A percentile compares a stretch with the other conserved stretches of the same genome.
Evolutionary conservation across 2,888 invertebrate genomes (phyloP).

Genomic region (Autographa pulchrina): DNA sequence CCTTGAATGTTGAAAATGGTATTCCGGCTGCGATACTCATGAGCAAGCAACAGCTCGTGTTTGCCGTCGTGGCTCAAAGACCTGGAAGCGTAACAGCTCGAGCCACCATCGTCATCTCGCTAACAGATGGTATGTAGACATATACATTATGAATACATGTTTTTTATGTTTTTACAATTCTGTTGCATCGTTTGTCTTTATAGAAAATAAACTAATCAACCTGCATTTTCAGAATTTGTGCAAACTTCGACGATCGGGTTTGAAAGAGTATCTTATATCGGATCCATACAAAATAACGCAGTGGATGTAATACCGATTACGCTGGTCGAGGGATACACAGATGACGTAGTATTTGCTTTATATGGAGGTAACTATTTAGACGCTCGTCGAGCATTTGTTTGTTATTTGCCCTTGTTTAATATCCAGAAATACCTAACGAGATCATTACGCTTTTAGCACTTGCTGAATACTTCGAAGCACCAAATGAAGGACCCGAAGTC

Average conservation of each 20-base stretch:
- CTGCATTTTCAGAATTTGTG: conserved; percentile 17
- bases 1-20: too few relatives aligned
- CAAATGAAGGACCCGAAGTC: conserved; percentile 33
- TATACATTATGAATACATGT: too few relatives aligned
- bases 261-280: conserved; percentile 40
- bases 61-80: too few relatives aligned
- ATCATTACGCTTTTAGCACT: conserved; percentile 45
- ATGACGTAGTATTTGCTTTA: conserved; percentile 51
- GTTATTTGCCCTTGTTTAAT: not conserved
- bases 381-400: not conserved
- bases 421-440: not conserved
- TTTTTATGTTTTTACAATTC: too few relatives aligned
- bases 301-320: conserved; percentile 53
- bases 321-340: conserved; percentile 57
- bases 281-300: conserved; percentile 34
- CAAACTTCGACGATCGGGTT: conserved; percentile 33
- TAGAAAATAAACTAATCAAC: not conserved
- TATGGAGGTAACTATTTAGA: conserved; percentile 32
- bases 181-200: too few relatives aligned
- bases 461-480: conserved; percentile 41
- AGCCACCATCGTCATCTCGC: too few relatives aligned
- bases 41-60: too few relatives aligned
- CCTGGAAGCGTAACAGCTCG: too few relatives aligned
- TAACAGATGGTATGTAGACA: too few relatives aligned
- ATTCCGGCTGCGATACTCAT: too few relatives aligned